Conservation (phyloP, 2,797 vertebrate species). For the Alectoris magna region DNA sequence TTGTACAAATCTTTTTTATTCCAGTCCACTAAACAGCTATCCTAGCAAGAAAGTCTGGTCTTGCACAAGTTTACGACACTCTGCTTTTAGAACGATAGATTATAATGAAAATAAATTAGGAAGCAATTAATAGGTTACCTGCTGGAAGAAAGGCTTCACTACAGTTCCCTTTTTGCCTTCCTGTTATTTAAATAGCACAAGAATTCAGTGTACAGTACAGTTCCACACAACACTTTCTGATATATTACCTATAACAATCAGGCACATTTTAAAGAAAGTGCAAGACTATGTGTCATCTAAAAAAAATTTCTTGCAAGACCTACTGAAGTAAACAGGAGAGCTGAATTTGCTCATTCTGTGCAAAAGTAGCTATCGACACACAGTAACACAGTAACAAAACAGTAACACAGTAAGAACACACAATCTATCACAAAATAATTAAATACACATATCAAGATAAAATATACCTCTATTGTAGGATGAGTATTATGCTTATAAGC, state of each 20-base stretch:
- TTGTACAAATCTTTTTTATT: not conserved
- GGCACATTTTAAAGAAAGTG: conserved; percentile 6
- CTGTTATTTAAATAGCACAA: conserved; percentile 32
- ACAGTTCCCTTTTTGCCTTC: not conserved
- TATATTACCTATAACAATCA: not conserved
- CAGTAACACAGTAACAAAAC: no score
- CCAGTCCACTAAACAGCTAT: not conserved
- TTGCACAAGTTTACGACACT: conserved; percentile 4
- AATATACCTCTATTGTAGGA: conserved; percentile 95
- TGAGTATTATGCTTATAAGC: conserved; percentile 99
- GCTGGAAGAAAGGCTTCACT: not conserved
- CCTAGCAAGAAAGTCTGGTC: not conserved
- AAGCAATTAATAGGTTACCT: conserved; percentile 4
- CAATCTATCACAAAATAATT: not conserved
- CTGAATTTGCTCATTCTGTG: not conserved
- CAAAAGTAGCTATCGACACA: not conserved
- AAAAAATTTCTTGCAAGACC: not conserved
- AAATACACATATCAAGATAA: not conserved
- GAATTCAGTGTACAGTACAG: conserved; percentile 23
- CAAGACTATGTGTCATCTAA: not conserved
- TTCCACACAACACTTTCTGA: conserved; percentile 40
- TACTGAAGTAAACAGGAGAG: not conserved
- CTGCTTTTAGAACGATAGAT: not conserved
- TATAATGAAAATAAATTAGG: conserved; percentile 1
- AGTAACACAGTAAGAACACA: not conserved